phyloP scores from a whole-genome alignment of 2,113 vertebrate species.

The Mola mola region DNA sequence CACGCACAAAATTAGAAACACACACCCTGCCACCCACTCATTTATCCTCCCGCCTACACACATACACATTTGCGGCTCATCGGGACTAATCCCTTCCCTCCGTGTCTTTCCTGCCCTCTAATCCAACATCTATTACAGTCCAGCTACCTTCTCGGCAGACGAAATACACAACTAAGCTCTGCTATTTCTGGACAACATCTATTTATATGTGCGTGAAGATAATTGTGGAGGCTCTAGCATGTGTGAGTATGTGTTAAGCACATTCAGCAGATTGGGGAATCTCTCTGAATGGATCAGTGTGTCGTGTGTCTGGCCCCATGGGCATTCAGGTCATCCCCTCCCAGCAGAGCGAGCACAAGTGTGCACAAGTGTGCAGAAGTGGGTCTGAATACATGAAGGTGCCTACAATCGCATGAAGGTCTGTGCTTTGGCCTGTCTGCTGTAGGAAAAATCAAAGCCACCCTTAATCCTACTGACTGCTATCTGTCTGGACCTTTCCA shows the following conservation, averaged over 20 bases:
- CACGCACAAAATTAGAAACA: slow-evolving; percentile 38
- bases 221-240: slow-evolving; percentile 43
- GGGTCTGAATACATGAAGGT: slow-evolving; percentile 57
- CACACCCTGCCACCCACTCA: slow-evolving; percentile 18
- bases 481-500: slow-evolving; percentile 16
- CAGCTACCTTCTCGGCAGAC: slow-evolving; percentile 66
- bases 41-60: background rate
- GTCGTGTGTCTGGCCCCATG: slow-evolving; percentile 32
- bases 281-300: slow-evolving; percentile 22
- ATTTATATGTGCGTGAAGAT: slow-evolving; percentile 64
- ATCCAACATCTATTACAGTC: slow-evolving; percentile 73
- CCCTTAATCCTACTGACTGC: slow-evolving; percentile 38
- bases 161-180: slow-evolving; percentile 65
- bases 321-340: slow-evolving; percentile 46
- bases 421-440: slow-evolving; percentile 26
- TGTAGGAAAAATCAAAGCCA: slow-evolving; percentile 46
- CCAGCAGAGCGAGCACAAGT: slow-evolving; percentile 32
- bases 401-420: slow-evolving; percentile 43
- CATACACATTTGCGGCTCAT: slow-evolving; percentile 53
- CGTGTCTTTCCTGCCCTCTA: slow-evolving; percentile 69
- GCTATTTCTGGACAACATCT: slow-evolving; percentile 66
- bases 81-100: slow-evolving; percentile 69
- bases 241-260: slow-evolving; percentile 38
- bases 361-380: slow-evolving; percentile 23
- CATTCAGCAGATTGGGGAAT: slow-evolving; percentile 35